These are phyloP conservation scores for Orchesella flavescens DNA, from an alignment of 2,888 invertebrate genomes.

Conservation along the genomic window DNA sequence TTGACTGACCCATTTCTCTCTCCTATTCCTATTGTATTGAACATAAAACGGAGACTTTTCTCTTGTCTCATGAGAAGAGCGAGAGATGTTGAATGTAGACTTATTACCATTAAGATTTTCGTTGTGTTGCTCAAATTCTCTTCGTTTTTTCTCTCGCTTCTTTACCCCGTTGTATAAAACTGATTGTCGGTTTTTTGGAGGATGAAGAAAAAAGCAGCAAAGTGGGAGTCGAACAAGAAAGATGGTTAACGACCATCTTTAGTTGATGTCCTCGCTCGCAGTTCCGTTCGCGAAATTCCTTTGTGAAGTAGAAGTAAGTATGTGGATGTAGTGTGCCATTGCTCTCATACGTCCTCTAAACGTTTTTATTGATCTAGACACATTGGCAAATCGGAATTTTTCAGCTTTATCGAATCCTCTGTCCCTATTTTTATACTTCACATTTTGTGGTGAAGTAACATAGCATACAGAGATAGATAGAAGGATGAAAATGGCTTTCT, in stretches of 20 bases:
- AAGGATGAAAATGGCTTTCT: slow-evolving; percentile 47
- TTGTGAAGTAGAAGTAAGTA: not conserved
- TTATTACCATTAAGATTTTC: slow-evolving; percentile 46
- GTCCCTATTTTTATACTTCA: slow-evolving; percentile 34
- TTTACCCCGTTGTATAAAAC: not conserved
- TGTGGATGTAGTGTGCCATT: not conserved
- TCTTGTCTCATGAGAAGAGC: slow-evolving; percentile 8
- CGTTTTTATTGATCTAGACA: slow-evolving; percentile 65
- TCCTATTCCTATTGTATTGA: slow-evolving; percentile 27
- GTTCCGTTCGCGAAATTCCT: slow-evolving; percentile 20
- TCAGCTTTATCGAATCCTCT: slow-evolving; percentile 54
- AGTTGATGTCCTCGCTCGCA: slow-evolving; percentile 46
- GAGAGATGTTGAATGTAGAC: not conserved
- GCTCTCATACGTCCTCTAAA: slow-evolving; percentile 31
- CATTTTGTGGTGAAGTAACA: slow-evolving; percentile 27
- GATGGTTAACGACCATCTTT: slow-evolving; percentile 65
- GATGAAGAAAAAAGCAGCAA: slow-evolving; percentile 28
- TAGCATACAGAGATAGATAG: slow-evolving; percentile 1
- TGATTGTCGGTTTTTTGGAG: slow-evolving; percentile 20
- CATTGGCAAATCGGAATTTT: slow-evolving; percentile 65
- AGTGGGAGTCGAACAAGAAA: slow-evolving; percentile 57
- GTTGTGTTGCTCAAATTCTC: slow-evolving; percentile 15
- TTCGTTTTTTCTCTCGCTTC: not conserved
- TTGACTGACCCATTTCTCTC: slow-evolving; percentile 58
- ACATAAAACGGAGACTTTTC: slow-evolving; percentile 32